These are phyloP conservation scores for Noctua janthe DNA, from an alignment of 2,888 invertebrate genomes.

Conservation along the genomic window DNA sequence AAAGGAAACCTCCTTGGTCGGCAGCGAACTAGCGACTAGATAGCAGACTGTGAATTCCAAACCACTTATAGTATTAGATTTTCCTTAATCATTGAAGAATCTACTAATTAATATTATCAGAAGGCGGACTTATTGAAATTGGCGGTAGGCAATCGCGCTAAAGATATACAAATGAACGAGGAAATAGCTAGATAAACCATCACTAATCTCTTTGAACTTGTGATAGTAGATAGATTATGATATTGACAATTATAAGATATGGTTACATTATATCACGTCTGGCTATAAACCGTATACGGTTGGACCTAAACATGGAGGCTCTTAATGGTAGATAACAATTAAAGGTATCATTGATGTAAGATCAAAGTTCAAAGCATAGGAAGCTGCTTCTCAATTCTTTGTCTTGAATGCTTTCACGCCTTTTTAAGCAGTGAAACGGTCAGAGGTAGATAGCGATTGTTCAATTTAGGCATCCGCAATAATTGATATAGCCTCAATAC, in stretches of 20 bases:
- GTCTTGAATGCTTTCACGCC: not conserved
- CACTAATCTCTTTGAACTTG: slow-evolving; percentile 25
- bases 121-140: slow-evolving; percentile 31
- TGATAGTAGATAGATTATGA: slow-evolving; percentile 22
- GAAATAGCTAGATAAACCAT: slow-evolving; percentile 40
- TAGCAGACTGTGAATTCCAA: slow-evolving; percentile 8
- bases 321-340: slow-evolving; percentile 17
- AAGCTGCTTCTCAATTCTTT: not conserved
- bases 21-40: not conserved
- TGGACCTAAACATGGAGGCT: not conserved
- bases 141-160: slow-evolving; percentile 14
- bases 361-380: not conserved
- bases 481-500: not conserved
- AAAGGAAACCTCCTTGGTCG: not conserved
- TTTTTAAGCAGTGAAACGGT: not conserved
- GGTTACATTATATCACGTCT: slow-evolving; percentile 5
- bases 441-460: not conserved
- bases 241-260: slow-evolving; percentile 26
- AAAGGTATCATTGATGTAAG: slow-evolving; percentile 13
- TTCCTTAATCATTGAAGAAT: slow-evolving; percentile 25
- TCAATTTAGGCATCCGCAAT: not conserved
- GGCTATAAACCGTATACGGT: not conserved
- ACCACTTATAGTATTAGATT: slow-evolving; percentile 2
- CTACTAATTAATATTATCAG: slow-evolving; percentile 41
- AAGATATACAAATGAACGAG: slow-evolving; percentile 44